Evolutionary conservation across 2,113 vertebrate genomes (phyloP).

Genomic region (Ellobius talpinus): DNA sequence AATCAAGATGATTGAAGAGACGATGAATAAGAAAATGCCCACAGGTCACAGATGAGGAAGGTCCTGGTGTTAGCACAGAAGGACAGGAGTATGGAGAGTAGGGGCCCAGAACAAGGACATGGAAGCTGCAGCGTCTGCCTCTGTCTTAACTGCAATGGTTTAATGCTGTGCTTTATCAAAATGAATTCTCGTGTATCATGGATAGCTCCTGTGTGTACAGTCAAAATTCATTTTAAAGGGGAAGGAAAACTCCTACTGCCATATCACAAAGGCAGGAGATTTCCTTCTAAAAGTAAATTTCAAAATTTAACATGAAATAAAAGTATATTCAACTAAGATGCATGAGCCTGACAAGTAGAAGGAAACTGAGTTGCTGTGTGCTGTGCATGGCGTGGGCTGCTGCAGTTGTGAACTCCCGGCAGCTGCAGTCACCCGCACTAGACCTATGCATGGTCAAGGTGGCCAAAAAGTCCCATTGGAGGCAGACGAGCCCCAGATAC

Average conservation of each 20-base stretch:
- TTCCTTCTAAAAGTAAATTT: neutral
- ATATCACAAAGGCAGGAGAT: neutral
- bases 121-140: neutral
- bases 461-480: neutral
- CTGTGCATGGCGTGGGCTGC: neutral
- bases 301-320: neutral
- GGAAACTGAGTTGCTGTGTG: neutral
- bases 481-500: neutral
- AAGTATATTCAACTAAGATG: neutral
- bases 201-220: too few relatives aligned
- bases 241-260: too few relatives aligned
- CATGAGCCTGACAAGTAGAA: neutral
- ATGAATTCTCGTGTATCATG: neutral
- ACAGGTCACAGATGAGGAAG: neutral
- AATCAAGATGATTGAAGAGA: rapidly evolving
- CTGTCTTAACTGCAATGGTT: rapidly evolving
- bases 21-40: neutral
- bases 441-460: neutral
- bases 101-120: too few relatives aligned
- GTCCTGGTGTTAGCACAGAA: rapidly evolving
- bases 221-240: neutral
- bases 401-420: too few relatives aligned
- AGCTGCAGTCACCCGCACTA: neutral
- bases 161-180: neutral
- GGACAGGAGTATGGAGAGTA: rapidly evolving